A percentile compares a stretch with the other conserved stretches of the same genome.
phyloP scores from a whole-genome alignment of 2,888 invertebrate species.

The Embidobia sp. region DNA sequence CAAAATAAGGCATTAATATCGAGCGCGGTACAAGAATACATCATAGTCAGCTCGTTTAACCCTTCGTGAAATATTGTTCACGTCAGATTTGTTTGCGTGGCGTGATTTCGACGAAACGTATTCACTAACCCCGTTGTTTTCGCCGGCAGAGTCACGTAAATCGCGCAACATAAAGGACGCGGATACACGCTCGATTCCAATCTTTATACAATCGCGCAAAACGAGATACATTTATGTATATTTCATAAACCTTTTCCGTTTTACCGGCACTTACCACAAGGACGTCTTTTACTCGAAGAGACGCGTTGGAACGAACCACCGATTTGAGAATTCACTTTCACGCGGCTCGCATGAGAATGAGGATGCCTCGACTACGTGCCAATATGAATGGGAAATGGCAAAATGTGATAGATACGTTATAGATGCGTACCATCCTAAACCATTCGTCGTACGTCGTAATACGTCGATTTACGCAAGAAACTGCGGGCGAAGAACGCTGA shows the following conservation, averaged over 20 bases:
- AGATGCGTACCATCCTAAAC: slow-evolving; percentile 50
- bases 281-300: slow-evolving; percentile 49
- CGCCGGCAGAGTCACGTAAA: slow-evolving; percentile 38
- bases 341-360: slow-evolving; percentile 57
- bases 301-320: slow-evolving; percentile 50
- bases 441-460: slow-evolving; percentile 47
- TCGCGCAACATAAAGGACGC: slow-evolving; percentile 44
- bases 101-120: slow-evolving; percentile 38
- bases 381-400: slow-evolving; percentile 54
- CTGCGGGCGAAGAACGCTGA: slow-evolving; percentile 18
- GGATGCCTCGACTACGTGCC: slow-evolving; percentile 43
- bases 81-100: slow-evolving; percentile 36
- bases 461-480: slow-evolving; percentile 47
- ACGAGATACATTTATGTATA: slow-evolving; percentile 62
- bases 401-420: slow-evolving; percentile 54
- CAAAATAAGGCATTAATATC: slow-evolving; percentile 14
- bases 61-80: slow-evolving; percentile 35
- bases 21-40: slow-evolving; percentile 3
- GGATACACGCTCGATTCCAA: slow-evolving; percentile 50
- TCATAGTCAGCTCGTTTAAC: slow-evolving; percentile 32
- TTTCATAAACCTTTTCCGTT: slow-evolving; percentile 59
- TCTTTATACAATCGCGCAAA: slow-evolving; percentile 55
- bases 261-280: slow-evolving; percentile 58
- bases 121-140: slow-evolving; percentile 53
- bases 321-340: slow-evolving; percentile 62